These are phyloP conservation scores for Halictus quadricinctus DNA, from an alignment of 2,888 invertebrate species.

Conservation along the genomic window DNA sequence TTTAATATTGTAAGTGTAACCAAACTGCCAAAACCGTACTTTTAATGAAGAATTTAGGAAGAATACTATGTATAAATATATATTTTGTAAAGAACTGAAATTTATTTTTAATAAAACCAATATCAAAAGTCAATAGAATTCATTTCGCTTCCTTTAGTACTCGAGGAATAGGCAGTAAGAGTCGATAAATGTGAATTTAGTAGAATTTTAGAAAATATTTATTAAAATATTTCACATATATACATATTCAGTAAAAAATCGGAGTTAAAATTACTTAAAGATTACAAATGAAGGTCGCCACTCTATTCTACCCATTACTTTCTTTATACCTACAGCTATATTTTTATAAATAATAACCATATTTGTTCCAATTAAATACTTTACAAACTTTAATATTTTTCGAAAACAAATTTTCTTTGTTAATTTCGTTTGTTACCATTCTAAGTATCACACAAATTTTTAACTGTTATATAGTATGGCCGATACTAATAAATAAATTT, in stretches of 20 bases:
- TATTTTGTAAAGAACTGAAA: conserved; percentile 31
- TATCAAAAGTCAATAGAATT: background rate
- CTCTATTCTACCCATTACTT: conserved; percentile 38
- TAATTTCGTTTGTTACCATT: conserved; percentile 55
- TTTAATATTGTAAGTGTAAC: background rate
- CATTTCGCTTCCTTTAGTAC: background rate
- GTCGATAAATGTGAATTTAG: background rate
- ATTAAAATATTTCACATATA: conserved; percentile 65
- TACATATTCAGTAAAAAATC: conserved; percentile 62
- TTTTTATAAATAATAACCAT: conserved; percentile 77
- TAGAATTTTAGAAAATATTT: conserved; percentile 59
- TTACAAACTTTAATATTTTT: conserved; percentile 70
- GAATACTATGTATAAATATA: conserved; percentile 9
- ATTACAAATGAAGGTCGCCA: conserved; percentile 39
- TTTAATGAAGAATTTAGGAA: conserved; percentile 6
- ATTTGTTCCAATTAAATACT: conserved; percentile 79
- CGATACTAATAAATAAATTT: conserved; percentile 61
- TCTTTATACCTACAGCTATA: conserved; percentile 45
- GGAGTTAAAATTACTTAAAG: conserved; percentile 50
- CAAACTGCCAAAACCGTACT: background rate
- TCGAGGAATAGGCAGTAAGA: background rate
- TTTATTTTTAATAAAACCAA: conserved; percentile 39
- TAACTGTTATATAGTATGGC: conserved; percentile 58
- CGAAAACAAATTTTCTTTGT: conserved; percentile 59
- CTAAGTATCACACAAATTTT: conserved; percentile 78